Conservation (phyloP, 2,113 vertebrate species). For the Symphodus melops region DNA sequence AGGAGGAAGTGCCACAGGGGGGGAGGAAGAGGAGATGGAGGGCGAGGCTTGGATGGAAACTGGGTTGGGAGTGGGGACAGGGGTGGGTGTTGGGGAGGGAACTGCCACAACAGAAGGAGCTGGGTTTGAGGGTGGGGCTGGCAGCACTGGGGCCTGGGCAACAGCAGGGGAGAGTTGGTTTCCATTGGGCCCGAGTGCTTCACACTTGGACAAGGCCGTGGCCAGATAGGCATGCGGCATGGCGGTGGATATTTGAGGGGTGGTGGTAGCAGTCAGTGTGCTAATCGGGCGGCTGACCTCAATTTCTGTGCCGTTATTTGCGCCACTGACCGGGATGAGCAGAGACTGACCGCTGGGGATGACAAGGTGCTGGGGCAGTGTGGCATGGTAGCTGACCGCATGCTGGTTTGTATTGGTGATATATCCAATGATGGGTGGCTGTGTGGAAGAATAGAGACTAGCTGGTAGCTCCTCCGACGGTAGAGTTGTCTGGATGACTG, state of each 20-base stretch:
- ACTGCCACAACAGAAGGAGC: slow-evolving; percentile 52
- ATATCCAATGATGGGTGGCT: slow-evolving; percentile 95
- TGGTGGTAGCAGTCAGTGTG: slow-evolving; percentile 87
- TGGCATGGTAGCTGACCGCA: slow-evolving; percentile 88
- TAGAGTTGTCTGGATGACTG: slow-evolving; percentile 93
- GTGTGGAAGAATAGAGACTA: slow-evolving; percentile 91
- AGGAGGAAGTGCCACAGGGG: slow-evolving; percentile 87
- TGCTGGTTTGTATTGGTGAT: slow-evolving; percentile 86
- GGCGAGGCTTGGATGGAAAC: slow-evolving; percentile 82
- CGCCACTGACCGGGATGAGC: slow-evolving; percentile 90
- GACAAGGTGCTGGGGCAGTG: slow-evolving; percentile 94
- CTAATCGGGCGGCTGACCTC: slow-evolving; percentile 87
- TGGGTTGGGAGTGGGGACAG: slow-evolving; percentile 64
- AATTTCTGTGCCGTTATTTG: slow-evolving; percentile 77
- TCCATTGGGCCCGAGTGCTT: slow-evolving; percentile 81
- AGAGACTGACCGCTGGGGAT: slow-evolving; percentile 95
- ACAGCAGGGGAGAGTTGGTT: slow-evolving; percentile 48
- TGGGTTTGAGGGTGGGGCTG: slow-evolving; percentile 83
- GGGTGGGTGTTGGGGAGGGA: slow-evolving; percentile 76
- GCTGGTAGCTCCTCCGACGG: slow-evolving; percentile 89
- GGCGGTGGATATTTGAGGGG: slow-evolving; percentile 88
- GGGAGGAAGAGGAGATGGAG: slow-evolving; percentile 88
- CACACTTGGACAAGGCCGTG: slow-evolving; percentile 91
- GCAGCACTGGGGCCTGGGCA: slow-evolving; percentile 81
- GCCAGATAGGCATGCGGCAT: slow-evolving; percentile 95